phyloP scores from a whole-genome alignment of 1,140 invertebrate species.

The Drosophila takahashii region DNA sequence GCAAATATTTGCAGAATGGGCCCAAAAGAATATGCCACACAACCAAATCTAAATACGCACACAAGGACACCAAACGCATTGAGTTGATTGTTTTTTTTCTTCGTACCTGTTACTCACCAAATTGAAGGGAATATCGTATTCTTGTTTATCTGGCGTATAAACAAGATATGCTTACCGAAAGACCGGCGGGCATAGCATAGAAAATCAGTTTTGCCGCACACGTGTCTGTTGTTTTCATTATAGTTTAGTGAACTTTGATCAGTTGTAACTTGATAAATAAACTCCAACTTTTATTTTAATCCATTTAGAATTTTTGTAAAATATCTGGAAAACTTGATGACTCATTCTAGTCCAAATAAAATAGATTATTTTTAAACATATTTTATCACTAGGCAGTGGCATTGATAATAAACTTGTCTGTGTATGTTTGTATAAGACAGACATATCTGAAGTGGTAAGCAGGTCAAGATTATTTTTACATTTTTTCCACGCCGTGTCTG shows the following conservation, averaged over 20 bases:
- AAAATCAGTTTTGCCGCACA: background rate
- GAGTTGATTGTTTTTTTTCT: slow-evolving; percentile 8
- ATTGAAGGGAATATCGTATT: slow-evolving; percentile 14
- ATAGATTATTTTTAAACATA: slow-evolving; percentile 16
- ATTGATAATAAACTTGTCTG: slow-evolving; percentile 24
- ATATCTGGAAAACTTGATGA: no score
- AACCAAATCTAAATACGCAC: slow-evolving; percentile 24
- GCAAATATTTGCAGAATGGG: slow-evolving; percentile 66
- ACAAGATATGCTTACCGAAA: slow-evolving; percentile 16
- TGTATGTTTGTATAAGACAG: slow-evolving; percentile 12
- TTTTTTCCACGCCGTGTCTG: slow-evolving; percentile 7
- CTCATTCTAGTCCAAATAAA: background rate
- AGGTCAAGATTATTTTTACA: slow-evolving; percentile 23
- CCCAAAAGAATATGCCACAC: slow-evolving; percentile 54
- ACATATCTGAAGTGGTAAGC: slow-evolving; percentile 28
- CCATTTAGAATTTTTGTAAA: no score
- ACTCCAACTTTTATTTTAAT: no score
- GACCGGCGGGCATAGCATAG: background rate
- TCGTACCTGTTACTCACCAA: slow-evolving; percentile 9
- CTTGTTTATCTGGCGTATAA: slow-evolving; percentile 15
- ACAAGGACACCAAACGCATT: slow-evolving; percentile 23
- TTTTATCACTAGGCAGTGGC: slow-evolving; percentile 18
- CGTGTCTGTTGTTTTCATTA: background rate
- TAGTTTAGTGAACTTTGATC: background rate
- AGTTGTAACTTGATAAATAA: no score